Evolutionary conservation across 2,797 vertebrate species (phyloP).

Genomic region (Falco novaeseelandiae): DNA sequence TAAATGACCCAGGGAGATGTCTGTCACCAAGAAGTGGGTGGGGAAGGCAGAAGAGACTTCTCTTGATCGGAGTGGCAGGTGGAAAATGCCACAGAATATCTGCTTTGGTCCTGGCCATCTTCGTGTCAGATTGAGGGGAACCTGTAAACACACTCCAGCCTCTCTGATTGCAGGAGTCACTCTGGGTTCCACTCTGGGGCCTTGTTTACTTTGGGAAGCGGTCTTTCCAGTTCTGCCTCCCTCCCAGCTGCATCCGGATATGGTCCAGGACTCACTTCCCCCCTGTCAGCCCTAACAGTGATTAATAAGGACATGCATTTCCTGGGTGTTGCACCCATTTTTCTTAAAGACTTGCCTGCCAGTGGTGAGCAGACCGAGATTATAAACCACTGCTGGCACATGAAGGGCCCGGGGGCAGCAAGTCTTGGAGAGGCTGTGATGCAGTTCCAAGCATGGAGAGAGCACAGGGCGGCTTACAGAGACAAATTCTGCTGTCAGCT

Average conservation of each 20-base stretch:
- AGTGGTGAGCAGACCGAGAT: neutral
- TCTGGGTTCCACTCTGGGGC: neutral
- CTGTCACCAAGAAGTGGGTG: neutral
- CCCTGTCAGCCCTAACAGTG: constrained; percentile 32
- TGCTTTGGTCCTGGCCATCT: neutral
- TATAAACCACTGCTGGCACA: neutral
- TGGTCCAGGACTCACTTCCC: neutral
- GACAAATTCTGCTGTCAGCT: constrained; percentile 18
- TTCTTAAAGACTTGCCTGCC: constrained; percentile 34
- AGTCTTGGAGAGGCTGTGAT: neutral
- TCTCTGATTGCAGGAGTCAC: neutral
- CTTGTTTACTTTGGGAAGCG: constrained; percentile 14
- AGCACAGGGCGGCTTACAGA: neutral
- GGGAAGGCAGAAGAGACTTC: neutral
- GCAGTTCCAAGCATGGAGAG: neutral
- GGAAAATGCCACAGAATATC: neutral
- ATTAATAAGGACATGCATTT: constrained; percentile 58
- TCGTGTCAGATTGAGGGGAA: neutral
- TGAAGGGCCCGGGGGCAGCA: neutral
- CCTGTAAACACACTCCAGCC: neutral
- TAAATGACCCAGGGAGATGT: neutral
- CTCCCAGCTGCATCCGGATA: neutral
- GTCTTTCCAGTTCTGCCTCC: constrained; percentile 16
- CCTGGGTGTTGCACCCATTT: constrained; percentile 51
- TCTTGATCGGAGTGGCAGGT: neutral